Base-by-base conservation (phyloP, 92 coral and sea anemone species). In the Epizoanthus illoricatus region DNA sequence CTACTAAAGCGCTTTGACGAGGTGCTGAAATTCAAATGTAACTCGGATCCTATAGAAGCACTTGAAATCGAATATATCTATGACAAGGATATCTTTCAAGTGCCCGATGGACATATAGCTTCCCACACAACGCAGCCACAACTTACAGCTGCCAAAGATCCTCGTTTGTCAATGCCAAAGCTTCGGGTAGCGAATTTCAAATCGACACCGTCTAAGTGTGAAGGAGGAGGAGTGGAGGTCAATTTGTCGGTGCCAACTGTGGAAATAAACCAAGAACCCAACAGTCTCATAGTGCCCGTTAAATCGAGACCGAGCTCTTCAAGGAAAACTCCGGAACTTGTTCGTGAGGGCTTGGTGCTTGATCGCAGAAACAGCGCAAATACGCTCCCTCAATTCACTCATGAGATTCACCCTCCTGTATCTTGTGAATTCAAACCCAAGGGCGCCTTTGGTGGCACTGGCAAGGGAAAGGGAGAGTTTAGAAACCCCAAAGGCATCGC, bases 381-480 rank as follows among this genome's bases (percentile, higher is more conserved):
- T 17, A 41, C 42, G 45, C 71, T 63, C 8, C 71, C 71, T 19
- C 68, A 63, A 63, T 20, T 78, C 42, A 4, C 71, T 20, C 71
- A 43, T 9, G 82, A 78, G 24, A 78, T 78, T 15, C 45, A 63
- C n/a, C 71, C 71, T 10, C 82, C 82, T 13, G 42, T 45, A 19
- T 78, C 69, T 58, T 78, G 82, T 21, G 82, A 78, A 57, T 41
- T 78, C 47, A 23, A 43, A 4, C 82, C 82, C 24, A 78, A 41
- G 71, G 82, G 82, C 21, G 57, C 82, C 20, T 78, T 78, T 78
- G 71, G 82, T 11, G 82, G 58, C 24, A 78, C 82, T 41, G 82
- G 82, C 7, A 78, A 78, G 10, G 71, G 82, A 19, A 78, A 63
- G n/a, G 82, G 72, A 3, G 82, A 78, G 54, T 64, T 78, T 9